Evolutionary conservation across 2,113 vertebrate genomes (phyloP).

Genomic region (Hippopotamus amphibius): DNA sequence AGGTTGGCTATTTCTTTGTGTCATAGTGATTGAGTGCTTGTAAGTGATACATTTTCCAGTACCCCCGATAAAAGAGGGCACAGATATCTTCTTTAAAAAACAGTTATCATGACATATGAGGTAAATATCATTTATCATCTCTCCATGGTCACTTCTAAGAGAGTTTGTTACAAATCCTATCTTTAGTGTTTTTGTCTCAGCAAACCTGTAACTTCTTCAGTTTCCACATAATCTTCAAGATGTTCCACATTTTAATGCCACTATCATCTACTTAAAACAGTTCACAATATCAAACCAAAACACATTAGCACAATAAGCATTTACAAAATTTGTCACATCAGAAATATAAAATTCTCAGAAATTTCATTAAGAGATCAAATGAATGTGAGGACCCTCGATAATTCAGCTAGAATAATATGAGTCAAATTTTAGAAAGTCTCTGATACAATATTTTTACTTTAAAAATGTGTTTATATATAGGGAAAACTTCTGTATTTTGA

Average conservation of each 20-base stretch:
- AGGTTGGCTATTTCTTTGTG: slow-evolving; percentile 70
- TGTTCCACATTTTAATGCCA: slow-evolving; percentile 44
- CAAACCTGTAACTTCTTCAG: background rate
- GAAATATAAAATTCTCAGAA: background rate
- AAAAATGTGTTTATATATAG: background rate
- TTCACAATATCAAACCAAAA: background rate
- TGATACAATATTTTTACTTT: background rate
- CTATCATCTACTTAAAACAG: background rate
- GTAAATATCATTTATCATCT: slow-evolving; percentile 75
- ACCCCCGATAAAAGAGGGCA: slow-evolving; percentile 25
- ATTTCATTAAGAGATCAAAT: background rate
- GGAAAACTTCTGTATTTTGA: background rate
- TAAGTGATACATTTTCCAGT: slow-evolving; percentile 56
- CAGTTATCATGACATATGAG: slow-evolving; percentile 72
- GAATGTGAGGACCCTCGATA: background rate
- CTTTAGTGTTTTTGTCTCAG: background rate
- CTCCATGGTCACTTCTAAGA: slow-evolving; percentile 57
- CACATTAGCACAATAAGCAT: background rate
- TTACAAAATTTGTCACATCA: background rate
- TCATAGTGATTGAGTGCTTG: slow-evolving; percentile 64
- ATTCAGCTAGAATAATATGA: background rate
- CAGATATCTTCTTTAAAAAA: slow-evolving; percentile 67
- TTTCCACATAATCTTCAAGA: background rate
- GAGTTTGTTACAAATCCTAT: slow-evolving; percentile 29
- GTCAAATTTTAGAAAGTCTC: background rate